Evolutionary conservation across 2,888 invertebrate species (phyloP).

Genomic region (Biston stratarius): DNA sequence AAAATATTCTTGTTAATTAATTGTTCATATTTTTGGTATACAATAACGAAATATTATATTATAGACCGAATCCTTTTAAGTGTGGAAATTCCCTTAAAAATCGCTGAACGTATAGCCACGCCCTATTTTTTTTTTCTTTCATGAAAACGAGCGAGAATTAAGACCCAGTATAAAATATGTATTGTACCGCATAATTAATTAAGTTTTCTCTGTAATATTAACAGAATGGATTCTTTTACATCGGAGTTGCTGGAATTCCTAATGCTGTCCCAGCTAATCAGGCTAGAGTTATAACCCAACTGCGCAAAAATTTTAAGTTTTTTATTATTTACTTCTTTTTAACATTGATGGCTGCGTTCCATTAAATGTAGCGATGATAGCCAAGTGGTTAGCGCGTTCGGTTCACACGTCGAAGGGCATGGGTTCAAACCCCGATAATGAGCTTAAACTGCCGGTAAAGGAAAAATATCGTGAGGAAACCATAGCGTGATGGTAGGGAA

Average conservation of each 20-base stretch:
- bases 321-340: not conserved
- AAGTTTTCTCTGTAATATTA: constrained; percentile 8
- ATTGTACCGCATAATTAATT: constrained; percentile 23
- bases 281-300: not conserved
- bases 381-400: too few species aligned
- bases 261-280: constrained; percentile 10
- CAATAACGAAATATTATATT: too few species aligned
- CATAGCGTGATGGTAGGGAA: too few species aligned
- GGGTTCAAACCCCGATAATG: too few species aligned
- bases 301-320: not conserved
- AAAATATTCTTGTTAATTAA: too few species aligned
- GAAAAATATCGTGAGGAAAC: too few species aligned
- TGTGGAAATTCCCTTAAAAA: not conserved
- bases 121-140: constrained; percentile 6
- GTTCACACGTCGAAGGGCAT: too few species aligned
- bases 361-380: too few species aligned
- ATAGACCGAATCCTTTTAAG: not conserved
- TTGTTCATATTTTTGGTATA: too few species aligned
- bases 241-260: constrained; percentile 21
- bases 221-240: constrained; percentile 18
- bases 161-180: constrained; percentile 19
- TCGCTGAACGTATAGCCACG: not conserved
- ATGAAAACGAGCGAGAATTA: constrained; percentile 16
- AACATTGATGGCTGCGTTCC: not conserved
- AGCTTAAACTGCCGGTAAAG: too few species aligned